phyloP scores from a whole-genome alignment of 2,113 vertebrate species.

The Alces alces region DNA sequence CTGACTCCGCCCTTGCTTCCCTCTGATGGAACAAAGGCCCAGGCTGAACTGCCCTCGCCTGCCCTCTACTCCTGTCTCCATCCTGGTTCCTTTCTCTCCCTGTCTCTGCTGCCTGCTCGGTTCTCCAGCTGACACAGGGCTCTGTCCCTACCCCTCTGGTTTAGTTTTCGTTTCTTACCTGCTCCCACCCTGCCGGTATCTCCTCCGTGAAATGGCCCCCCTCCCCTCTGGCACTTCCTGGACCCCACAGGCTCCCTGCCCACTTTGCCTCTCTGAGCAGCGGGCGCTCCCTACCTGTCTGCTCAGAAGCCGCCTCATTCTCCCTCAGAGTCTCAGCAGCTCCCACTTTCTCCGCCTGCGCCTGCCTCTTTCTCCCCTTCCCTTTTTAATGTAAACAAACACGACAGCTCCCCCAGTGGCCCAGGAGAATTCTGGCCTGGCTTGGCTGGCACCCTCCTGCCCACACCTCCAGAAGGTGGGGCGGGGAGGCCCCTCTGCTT shows the following conservation, averaged over 20 bases:
- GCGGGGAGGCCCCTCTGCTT: not conserved
- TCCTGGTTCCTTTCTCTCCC: not conserved
- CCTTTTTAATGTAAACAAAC: conserved; percentile 31
- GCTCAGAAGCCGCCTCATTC: not conserved
- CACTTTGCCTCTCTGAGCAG: not conserved
- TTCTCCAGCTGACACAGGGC: not conserved
- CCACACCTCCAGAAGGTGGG: not conserved
- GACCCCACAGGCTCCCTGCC: not conserved
- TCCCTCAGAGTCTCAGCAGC: not conserved
- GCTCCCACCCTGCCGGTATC: not conserved
- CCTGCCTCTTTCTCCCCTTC: not conserved
- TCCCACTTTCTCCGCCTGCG: not conserved
- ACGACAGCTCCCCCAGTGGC: conserved; percentile 27
- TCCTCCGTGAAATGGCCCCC: not conserved
- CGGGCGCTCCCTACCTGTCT: not conserved
- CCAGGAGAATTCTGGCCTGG: not conserved
- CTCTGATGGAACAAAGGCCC: not conserved
- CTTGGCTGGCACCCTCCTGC: not conserved
- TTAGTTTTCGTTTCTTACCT: not conserved
- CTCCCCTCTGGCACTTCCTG: not conserved
- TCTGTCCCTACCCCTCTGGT: not conserved
- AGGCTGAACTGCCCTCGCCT: not conserved
- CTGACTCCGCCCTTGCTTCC: not conserved
- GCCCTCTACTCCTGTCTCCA: not conserved
- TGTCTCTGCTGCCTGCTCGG: not conserved